Conservation (phyloP, 2,113 vertebrate genomes). For the Ammodytes dubius region DNA sequence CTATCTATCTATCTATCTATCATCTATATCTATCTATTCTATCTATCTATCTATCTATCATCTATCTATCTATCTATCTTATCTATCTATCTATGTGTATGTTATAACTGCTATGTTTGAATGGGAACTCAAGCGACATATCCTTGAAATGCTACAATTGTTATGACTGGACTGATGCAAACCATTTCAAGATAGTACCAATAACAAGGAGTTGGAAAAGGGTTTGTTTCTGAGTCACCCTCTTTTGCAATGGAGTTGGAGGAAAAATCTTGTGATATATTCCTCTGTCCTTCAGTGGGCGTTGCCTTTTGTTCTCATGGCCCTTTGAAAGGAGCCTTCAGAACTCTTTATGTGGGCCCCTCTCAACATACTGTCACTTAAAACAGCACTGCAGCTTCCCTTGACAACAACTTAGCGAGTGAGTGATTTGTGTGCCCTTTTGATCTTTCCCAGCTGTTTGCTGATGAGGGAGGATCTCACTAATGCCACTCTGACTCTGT, state of each 20-base stretch:
- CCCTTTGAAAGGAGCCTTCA: constrained; percentile 56
- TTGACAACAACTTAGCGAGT: constrained; percentile 61
- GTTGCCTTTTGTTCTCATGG: constrained; percentile 52
- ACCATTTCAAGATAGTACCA: neutral
- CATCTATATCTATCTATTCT: too few relatives aligned
- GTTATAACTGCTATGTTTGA: too few relatives aligned
- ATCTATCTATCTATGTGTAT: too few relatives aligned
- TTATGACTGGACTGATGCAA: too few relatives aligned
- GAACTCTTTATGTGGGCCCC: constrained; percentile 28
- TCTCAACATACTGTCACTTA: constrained; percentile 60
- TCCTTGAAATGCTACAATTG: too few relatives aligned
- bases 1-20: too few relatives aligned
- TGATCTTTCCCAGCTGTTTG: constrained; percentile 65
- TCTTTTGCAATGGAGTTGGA: neutral
- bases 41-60: too few relatives aligned
- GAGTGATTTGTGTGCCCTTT: constrained; percentile 77
- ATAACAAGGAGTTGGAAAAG: neutral
- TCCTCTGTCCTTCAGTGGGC: constrained; percentile 33
- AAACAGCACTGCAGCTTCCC: constrained; percentile 45
- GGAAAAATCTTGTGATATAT: constrained; percentile 36
- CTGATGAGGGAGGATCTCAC: constrained; percentile 70
- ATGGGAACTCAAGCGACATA: too few relatives aligned
- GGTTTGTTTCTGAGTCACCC: constrained; percentile 6
- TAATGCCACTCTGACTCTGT: constrained; percentile 54
- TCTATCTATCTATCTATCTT: too few relatives aligned